A percentile compares a stretch with the other conserved stretches of the same genome.
These are phyloP conservation scores for Hystrix cristata DNA, from an alignment of 2,113 vertebrate species.

Conservation along the genomic window DNA sequence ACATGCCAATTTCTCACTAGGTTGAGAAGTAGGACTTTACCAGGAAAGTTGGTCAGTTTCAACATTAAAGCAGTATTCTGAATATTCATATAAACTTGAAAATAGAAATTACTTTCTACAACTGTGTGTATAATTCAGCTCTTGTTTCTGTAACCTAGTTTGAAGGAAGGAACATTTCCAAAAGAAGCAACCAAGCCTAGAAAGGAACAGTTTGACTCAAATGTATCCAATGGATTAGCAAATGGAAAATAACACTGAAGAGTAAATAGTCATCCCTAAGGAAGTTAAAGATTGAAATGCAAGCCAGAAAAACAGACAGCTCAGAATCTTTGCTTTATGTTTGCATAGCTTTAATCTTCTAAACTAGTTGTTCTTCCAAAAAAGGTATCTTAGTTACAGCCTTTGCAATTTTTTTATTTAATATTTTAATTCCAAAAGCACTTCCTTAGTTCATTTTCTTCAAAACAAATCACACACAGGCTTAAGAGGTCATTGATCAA, in stretches of 20 bases:
- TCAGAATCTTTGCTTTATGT: conserved; percentile 1
- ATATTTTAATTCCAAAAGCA: conserved; percentile 22
- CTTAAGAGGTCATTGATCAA: neutral
- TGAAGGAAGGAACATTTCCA: conserved; percentile 62
- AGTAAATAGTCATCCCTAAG: neutral
- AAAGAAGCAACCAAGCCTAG: conserved; percentile 57
- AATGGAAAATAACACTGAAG: conserved; percentile 49
- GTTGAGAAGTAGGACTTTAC: conserved; percentile 43
- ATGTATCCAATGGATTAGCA: conserved; percentile 14
- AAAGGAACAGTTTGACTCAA: conserved; percentile 52
- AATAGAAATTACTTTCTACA: conserved; percentile 58
- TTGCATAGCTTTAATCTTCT: conserved; percentile 16
- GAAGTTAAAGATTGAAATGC: neutral
- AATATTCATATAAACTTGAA: conserved; percentile 50
- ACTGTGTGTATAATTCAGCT: conserved; percentile 48
- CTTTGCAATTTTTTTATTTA: conserved; percentile 35
- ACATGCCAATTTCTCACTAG: neutral
- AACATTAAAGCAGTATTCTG: conserved; percentile 15
- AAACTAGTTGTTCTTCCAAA: neutral
- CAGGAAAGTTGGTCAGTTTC: neutral
- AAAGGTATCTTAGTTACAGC: neutral
- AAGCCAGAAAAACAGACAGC: neutral
- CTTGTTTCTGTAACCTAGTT: conserved; percentile 66
- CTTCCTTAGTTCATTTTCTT: neutral
- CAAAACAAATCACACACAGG: neutral